Conservation (phyloP, 2,797 vertebrate species). For the Enteromius treurensis region DNA sequence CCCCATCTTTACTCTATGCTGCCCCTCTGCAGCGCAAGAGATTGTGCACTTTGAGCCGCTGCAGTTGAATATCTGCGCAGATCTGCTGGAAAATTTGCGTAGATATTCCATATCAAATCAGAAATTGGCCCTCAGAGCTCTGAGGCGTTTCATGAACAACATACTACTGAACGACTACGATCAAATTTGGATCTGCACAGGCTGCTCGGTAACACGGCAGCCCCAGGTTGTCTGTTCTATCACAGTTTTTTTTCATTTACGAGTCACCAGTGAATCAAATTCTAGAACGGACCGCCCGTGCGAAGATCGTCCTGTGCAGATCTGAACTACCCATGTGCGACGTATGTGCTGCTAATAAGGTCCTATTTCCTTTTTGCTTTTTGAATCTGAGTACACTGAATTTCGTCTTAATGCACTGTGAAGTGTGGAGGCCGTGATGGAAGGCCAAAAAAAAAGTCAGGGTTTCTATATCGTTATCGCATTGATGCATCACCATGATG, state of each 20-base stretch:
- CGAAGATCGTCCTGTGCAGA: conserved; percentile 56
- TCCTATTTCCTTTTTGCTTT: conserved; percentile 57
- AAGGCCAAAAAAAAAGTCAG: conserved; percentile 69
- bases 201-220: conserved; percentile 27
- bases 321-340: conserved; percentile 62
- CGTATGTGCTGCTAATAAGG: conserved; percentile 71
- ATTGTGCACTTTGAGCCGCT: conserved; percentile 44
- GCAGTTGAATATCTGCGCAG: conserved; percentile 47
- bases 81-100: conserved; percentile 44
- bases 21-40: conserved; percentile 11
- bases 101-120: conserved; percentile 53
- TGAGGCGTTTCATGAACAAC: conserved; percentile 42
- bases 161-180: conserved; percentile 61
- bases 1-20: conserved; percentile 14
- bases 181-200: conserved; percentile 55
- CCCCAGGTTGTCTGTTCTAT: not conserved
- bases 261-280: not conserved
- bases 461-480: conserved; percentile 67
- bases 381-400: conserved; percentile 83
- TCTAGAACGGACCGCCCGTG: conserved; percentile 16
- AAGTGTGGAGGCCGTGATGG: conserved; percentile 74
- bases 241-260: not conserved
- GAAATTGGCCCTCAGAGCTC: conserved; percentile 42
- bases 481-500: conserved; percentile 59
- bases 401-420: conserved; percentile 86